Evolutionary conservation across 2,888 invertebrate genomes (phyloP).

Genomic region (Agrotis exclamationis): DNA sequence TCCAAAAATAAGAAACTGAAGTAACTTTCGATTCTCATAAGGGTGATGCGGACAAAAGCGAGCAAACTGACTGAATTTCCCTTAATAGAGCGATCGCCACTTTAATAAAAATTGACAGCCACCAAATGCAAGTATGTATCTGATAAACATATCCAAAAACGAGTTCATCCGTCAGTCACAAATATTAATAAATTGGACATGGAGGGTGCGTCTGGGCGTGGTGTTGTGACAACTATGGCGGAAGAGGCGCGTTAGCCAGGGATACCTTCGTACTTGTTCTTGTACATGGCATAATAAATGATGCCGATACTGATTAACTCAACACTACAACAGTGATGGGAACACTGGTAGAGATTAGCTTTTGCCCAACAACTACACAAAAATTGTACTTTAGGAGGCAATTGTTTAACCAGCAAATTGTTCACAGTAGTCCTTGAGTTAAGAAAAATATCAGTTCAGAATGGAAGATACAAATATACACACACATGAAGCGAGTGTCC

Average conservation of each 20-base stretch:
- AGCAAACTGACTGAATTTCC: neutral
- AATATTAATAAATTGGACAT: slow-evolving; percentile 74
- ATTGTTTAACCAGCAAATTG: neutral
- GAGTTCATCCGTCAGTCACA: slow-evolving; percentile 74
- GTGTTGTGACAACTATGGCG: slow-evolving; percentile 87
- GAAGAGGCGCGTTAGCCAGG: slow-evolving; percentile 81
- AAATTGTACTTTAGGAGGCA: neutral
- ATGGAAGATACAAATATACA: slow-evolving; percentile 21
- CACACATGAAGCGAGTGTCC: slow-evolving; percentile 31
- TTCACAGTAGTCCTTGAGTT: slow-evolving; percentile 22
- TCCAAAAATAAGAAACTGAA: neutral
- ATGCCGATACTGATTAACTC: slow-evolving; percentile 19
- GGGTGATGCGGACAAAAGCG: neutral
- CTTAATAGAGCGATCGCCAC: slow-evolving; percentile 42
- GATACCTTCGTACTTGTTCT: slow-evolving; percentile 58
- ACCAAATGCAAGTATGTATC: slow-evolving; percentile 55
- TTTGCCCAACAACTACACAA: neutral
- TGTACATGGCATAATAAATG: slow-evolving; percentile 38
- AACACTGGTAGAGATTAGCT: neutral
- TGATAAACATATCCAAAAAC: slow-evolving; percentile 68
- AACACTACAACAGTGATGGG: no score
- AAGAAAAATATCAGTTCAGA: slow-evolving; percentile 13
- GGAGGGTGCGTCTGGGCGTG: slow-evolving; percentile 80
- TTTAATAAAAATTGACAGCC: slow-evolving; percentile 74
- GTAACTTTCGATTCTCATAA: neutral